These are phyloP conservation scores for Drosophila putrida DNA, from an alignment of 2,888 invertebrate genomes.

Conservation along the genomic window DNA sequence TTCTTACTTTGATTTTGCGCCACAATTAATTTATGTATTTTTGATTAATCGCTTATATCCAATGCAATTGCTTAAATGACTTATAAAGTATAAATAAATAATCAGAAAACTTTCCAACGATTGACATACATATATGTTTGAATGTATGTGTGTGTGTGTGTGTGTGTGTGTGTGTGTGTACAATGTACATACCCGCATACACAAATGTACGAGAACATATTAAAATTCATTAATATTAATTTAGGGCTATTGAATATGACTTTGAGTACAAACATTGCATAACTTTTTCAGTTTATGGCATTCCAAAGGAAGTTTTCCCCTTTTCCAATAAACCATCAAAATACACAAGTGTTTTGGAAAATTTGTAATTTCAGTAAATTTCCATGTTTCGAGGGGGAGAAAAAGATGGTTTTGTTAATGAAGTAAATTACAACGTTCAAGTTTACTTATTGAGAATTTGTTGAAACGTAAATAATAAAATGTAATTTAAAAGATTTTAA, in stretches of 20 bases:
- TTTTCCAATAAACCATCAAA: background rate
- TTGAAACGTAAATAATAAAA: too few species aligned
- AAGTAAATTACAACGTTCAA: too few species aligned
- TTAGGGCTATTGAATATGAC: constrained; percentile 20
- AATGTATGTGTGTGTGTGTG: too few species aligned
- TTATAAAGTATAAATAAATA: constrained; percentile 12
- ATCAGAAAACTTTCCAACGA: constrained; percentile 8
- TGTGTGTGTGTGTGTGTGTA: too few species aligned
- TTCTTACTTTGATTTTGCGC: background rate
- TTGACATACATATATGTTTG: too few species aligned
- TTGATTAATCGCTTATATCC: background rate
- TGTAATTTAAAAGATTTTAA: too few species aligned
- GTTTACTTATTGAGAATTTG: too few species aligned
- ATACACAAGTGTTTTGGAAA: background rate
- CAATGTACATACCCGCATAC: background rate
- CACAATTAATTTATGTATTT: background rate
- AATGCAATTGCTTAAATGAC: background rate
- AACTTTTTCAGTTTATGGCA: constrained; percentile 5
- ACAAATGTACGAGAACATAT: background rate
- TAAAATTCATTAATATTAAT: constrained; percentile 31
- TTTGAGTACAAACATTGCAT: constrained; percentile 9
- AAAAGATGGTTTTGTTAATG: too few species aligned
- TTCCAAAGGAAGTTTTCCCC: constrained; percentile 5
- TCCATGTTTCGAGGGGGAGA: background rate
- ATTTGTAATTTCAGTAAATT: background rate